A percentile compares a stretch with the other conserved stretches of the same genome.
These are phyloP conservation scores for Latrodectus elegans DNA, from an alignment of 2,888 invertebrate genomes.

Conservation along the genomic window DNA sequence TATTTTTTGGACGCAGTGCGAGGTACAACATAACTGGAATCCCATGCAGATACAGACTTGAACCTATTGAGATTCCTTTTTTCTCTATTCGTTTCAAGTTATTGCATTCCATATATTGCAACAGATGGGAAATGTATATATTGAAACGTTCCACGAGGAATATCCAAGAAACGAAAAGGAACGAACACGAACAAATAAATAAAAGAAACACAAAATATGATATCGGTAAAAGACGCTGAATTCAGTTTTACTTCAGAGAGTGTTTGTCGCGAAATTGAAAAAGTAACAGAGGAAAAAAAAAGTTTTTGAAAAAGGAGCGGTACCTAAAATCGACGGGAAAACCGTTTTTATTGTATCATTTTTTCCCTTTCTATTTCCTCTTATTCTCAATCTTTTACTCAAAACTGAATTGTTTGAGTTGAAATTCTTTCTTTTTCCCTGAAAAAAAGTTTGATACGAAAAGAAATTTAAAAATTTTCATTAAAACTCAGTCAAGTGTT, in stretches of 20 bases:
- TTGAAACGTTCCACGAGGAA: conserved; percentile 43
- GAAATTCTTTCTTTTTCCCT: conserved; percentile 11
- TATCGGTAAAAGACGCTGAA: conserved; percentile 55
- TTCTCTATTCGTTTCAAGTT: conserved; percentile 32
- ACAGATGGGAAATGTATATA: conserved; percentile 64
- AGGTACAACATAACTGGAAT: not conserved
- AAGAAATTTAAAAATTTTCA: conserved; percentile 61
- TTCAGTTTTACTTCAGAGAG: conserved; percentile 46
- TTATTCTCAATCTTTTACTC: conserved; percentile 6
- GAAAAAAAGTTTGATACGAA: conserved; percentile 18
- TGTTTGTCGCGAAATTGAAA: conserved; percentile 64
- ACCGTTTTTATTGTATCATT: conserved; percentile 56
- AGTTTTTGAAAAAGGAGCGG: conserved; percentile 19
- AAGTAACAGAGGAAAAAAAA: conserved; percentile 8
- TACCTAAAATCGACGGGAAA: conserved; percentile 33
- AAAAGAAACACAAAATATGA: conserved; percentile 16
- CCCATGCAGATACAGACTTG: conserved; percentile 45
- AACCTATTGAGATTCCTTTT: conserved; percentile 21
- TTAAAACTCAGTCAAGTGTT: conserved; percentile 67
- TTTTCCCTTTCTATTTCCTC: not conserved
- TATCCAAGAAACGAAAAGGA: conserved; percentile 11
- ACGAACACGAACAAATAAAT: not conserved
- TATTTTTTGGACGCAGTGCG: not conserved
- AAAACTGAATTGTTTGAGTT: conserved; percentile 31
- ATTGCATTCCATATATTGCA: conserved; percentile 56